Base-by-base conservation (phyloP, 2,113 vertebrate species). In the Microtus pennsylvanicus region DNA sequence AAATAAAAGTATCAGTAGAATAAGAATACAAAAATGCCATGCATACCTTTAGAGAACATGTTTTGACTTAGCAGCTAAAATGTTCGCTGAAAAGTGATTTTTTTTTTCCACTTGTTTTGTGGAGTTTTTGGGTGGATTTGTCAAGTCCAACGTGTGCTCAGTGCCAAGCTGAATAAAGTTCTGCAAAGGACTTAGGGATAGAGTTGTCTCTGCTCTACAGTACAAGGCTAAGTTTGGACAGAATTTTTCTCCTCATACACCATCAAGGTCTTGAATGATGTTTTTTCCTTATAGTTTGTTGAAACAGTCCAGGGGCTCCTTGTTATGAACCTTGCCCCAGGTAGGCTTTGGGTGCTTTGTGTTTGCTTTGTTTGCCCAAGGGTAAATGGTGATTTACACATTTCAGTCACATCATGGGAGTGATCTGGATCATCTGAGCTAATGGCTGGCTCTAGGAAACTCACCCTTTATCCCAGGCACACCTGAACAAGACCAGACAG, bases 61-160 rank as follows among this genome's bases (percentile, higher is more conserved):
- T 77, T 89, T 95, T 30, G n/a, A 35, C 2, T 75, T 87, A 78
- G 6, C 24, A 45, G 16, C 16, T n/a, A n/a, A 97, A 89, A 80
- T 4, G 80, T 13, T 91, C 47, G 30, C 58, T 78, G 28, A 77
- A 96, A 96, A 38, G 4, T 93, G 81, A 47, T 52, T 70, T 50
- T 82, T 50, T 82, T 45, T 91, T 58, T 55, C 14, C 13, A 63
- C 74, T 13, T 10, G 65, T 35, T 42, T 87, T 74, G 65, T 11
- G 78, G 72, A 75, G 12, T 4, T 96, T 67, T 75, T 55, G 5
- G 78, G 12, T 87, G 50, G 87, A 45, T 65, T 91, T 61, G 89
- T n/a, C 6, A 70, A 87, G 65, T 30, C 50, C 47, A 72, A 33
- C 30, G 52, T 92, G 58, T 94, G 28, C 38, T 33, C 19, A 67